These are phyloP conservation scores for Eurois occulta DNA, from an alignment of 2,888 invertebrate genomes.

Conservation along the genomic window DNA sequence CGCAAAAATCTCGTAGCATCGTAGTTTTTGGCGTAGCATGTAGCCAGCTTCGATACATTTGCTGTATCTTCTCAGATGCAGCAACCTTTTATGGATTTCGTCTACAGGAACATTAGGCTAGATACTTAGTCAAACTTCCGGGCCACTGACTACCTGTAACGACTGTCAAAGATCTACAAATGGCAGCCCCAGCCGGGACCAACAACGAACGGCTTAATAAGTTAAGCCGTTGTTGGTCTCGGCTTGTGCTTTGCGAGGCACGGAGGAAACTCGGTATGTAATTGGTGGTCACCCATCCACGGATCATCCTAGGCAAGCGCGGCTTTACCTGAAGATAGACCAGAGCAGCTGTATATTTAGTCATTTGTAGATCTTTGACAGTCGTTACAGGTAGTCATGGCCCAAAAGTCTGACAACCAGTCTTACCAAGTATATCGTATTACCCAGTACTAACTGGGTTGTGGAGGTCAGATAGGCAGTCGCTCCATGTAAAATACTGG, in stretches of 20 bases:
- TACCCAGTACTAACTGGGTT: too few species aligned
- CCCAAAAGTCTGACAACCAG: too few species aligned
- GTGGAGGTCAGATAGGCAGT: too few species aligned
- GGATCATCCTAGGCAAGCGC: background rate
- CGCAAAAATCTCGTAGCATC: slow-evolving; percentile 14
- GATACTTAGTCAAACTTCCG: background rate
- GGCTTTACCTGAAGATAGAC: background rate
- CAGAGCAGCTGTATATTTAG: background rate
- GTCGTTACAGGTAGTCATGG: too few species aligned
- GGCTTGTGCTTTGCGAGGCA: background rate
- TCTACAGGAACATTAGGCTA: background rate
- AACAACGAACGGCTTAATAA: background rate
- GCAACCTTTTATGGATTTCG: background rate
- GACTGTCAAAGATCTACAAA: background rate
- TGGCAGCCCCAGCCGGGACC: background rate
- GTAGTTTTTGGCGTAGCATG: slow-evolving; percentile 18
- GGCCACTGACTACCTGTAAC: background rate
- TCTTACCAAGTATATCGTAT: too few species aligned
- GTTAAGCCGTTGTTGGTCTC: too few species aligned
- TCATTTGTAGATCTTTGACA: too few species aligned
- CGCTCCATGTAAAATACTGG: too few species aligned
- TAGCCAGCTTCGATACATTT: background rate
- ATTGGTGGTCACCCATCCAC: background rate
- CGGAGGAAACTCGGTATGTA: background rate
- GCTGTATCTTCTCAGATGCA: background rate